A percentile compares a stretch with the other conserved stretches of the same genome.
Conservation (phyloP, 2,888 invertebrate genomes). For the Enchytraeus crypticus region DNA sequence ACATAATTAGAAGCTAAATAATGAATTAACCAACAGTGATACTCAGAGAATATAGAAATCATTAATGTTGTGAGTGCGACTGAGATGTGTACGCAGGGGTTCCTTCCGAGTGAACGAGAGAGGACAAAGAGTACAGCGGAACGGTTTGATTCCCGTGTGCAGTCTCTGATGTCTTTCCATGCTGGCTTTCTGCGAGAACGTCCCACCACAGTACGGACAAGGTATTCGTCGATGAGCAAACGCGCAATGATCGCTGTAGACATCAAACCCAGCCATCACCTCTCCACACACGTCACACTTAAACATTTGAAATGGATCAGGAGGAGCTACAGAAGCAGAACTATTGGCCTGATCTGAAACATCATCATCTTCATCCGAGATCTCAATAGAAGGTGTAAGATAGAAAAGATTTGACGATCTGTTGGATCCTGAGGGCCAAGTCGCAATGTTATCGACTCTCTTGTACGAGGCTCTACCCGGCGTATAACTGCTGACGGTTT, state of each 20-base stretch:
- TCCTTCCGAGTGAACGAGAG: slow-evolving; percentile 10
- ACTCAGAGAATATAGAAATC: neutral
- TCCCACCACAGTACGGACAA: slow-evolving; percentile 13
- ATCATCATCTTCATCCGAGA: neutral
- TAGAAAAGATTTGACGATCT: neutral
- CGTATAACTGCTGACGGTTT: neutral
- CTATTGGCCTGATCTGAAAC: neutral
- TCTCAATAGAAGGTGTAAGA: neutral
- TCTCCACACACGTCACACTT: slow-evolving; percentile 10
- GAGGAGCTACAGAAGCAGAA: neutral
- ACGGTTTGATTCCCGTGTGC: slow-evolving; percentile 11
- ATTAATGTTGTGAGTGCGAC: neutral
- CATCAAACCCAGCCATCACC: slow-evolving; percentile 1
- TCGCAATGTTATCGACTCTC: neutral
- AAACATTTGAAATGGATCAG: slow-evolving; percentile 9
- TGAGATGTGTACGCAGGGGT: slow-evolving; percentile 6
- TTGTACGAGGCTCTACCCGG: neutral
- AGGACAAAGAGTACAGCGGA: slow-evolving; percentile 1
- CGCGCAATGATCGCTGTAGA: slow-evolving; percentile 8
- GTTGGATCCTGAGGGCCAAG: neutral
- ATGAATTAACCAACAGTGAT: no score
- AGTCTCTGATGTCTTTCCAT: slow-evolving; percentile 15
- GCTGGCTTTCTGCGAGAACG: slow-evolving; percentile 15
- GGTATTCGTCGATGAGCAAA: slow-evolving; percentile 6
- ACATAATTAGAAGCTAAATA: no score